Percentiles rank a stretch among this genome's conserved stretches.
These are phyloP conservation scores for Acrobasis consociella DNA, from an alignment of 2,888 invertebrate species.

Conservation along the genomic window DNA sequence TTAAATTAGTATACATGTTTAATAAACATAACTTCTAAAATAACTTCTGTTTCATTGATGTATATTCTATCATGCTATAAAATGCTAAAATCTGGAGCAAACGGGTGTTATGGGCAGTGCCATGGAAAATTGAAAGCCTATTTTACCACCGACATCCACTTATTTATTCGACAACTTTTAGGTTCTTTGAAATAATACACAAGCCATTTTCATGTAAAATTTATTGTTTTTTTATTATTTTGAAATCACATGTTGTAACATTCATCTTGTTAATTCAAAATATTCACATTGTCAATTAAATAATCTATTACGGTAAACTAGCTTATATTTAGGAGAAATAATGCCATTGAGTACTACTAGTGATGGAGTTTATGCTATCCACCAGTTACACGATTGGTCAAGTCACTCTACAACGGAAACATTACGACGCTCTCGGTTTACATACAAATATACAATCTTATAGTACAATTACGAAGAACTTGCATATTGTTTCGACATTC, in stretches of 20 bases:
- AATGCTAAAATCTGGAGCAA: too few relatives aligned
- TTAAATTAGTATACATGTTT: slow-evolving; percentile 24
- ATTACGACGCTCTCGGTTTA: slow-evolving; percentile 68
- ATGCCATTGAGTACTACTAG: slow-evolving; percentile 78
- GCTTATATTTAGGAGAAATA: slow-evolving; percentile 80
- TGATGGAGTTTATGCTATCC: slow-evolving; percentile 58
- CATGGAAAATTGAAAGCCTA: too few relatives aligned
- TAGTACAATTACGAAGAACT: slow-evolving; percentile 74
- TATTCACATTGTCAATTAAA: slow-evolving; percentile 86
- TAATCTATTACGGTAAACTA: slow-evolving; percentile 84
- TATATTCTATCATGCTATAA: too few relatives aligned
- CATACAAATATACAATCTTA: slow-evolving; percentile 81
- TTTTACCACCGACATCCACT: too few relatives aligned
- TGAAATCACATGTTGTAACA: slow-evolving; percentile 84
- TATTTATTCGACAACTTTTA: neutral
- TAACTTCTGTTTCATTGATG: slow-evolving; percentile 5
- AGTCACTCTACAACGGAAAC: slow-evolving; percentile 73
- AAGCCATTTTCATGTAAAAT: slow-evolving; percentile 76
- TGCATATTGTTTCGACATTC: slow-evolving; percentile 71
- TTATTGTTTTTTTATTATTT: slow-evolving; percentile 84
- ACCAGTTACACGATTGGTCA: slow-evolving; percentile 77
- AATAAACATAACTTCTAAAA: slow-evolving; percentile 18
- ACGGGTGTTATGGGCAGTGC: too few relatives aligned
- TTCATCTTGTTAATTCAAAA: slow-evolving; percentile 86
- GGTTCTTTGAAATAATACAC: slow-evolving; percentile 40